These are phyloP conservation scores for Stenodema calcarata DNA, from an alignment of 2,888 invertebrate species.

Conservation along the genomic window DNA sequence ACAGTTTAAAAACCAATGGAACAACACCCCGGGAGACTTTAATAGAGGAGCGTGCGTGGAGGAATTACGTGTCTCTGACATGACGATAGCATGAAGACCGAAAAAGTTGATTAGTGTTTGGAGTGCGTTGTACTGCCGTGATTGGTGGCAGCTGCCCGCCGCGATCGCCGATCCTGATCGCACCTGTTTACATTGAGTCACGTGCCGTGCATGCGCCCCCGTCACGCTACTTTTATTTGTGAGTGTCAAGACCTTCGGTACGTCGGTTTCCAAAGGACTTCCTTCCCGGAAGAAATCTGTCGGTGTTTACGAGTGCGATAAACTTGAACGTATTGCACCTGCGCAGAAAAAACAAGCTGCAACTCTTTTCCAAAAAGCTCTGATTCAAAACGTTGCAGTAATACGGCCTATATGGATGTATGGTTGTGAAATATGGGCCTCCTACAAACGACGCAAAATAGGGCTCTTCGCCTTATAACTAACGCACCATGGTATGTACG, in stretches of 20 bases:
- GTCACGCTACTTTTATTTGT: background rate
- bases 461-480: too few species aligned
- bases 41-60: background rate
- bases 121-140: conserved; percentile 5
- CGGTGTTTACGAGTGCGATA: background rate
- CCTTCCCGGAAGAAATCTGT: background rate
- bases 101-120: conserved; percentile 13
- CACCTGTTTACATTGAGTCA: conserved; percentile 22
- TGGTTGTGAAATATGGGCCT: too few species aligned
- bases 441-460: too few species aligned
- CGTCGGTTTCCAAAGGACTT: background rate
- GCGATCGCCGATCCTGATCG: background rate
- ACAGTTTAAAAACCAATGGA: background rate
- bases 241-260: background rate
- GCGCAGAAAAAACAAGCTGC: too few species aligned
- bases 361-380: too few species aligned
- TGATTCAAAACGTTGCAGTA: too few species aligned
- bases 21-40: background rate
- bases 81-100: conserved; percentile 8
- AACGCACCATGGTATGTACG: too few species aligned
- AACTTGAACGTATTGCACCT: background rate
- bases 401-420: too few species aligned
- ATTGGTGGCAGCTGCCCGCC: background rate
- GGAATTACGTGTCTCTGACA: background rate
- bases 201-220: conserved; percentile 1